Evolutionary conservation across 2,797 vertebrate genomes (phyloP).

Genomic region (Cyclopterus lumpus): DNA sequence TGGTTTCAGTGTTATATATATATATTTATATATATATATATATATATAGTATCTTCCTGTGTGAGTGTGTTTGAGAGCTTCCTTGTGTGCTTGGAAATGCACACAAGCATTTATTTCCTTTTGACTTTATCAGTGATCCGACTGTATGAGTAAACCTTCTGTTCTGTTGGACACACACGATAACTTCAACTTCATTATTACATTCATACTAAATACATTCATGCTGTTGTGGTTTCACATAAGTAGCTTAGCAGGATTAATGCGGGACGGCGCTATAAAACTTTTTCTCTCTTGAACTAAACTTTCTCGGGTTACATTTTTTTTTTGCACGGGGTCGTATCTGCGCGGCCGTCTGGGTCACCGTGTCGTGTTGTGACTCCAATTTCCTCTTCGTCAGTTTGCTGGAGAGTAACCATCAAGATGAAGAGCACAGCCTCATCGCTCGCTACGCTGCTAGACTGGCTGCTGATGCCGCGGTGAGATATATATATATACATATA

Average conservation of each 20-base stretch:
- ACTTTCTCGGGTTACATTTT: constrained; percentile 19
- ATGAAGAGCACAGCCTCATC: constrained; percentile 98
- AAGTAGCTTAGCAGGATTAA: constrained; percentile 42
- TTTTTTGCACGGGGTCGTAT: constrained; percentile 16
- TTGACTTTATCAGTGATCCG: constrained; percentile 1
- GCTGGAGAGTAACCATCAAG: constrained; percentile 94
- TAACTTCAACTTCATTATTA: constrained; percentile 18
- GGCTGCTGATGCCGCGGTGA: constrained; percentile 95
- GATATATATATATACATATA: constrained; percentile 74
- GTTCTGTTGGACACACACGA: constrained; percentile 26
- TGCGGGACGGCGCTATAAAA: constrained; percentile 25
- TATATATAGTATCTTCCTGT: constrained; percentile 10
- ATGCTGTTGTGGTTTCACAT: constrained; percentile 36
- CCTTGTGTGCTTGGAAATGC: constrained; percentile 20
- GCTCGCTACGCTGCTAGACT: constrained; percentile 97
- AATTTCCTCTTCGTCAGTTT: constrained; percentile 82
- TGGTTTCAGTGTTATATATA: constrained; percentile 3
- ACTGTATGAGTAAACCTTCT: background rate
- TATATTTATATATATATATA: too few relatives aligned
- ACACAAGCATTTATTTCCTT: constrained; percentile 1
- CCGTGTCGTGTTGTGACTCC: constrained; percentile 55
- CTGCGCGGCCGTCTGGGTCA: constrained; percentile 12
- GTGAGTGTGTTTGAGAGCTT: constrained; percentile 24
- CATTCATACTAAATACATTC: too few relatives aligned
- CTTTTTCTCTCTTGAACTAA: constrained; percentile 23